Evolutionary conservation across 2,113 vertebrate genomes (phyloP), one percentile per base, ranked within the genome.

Genomic region (Ursus arctos): DNA sequence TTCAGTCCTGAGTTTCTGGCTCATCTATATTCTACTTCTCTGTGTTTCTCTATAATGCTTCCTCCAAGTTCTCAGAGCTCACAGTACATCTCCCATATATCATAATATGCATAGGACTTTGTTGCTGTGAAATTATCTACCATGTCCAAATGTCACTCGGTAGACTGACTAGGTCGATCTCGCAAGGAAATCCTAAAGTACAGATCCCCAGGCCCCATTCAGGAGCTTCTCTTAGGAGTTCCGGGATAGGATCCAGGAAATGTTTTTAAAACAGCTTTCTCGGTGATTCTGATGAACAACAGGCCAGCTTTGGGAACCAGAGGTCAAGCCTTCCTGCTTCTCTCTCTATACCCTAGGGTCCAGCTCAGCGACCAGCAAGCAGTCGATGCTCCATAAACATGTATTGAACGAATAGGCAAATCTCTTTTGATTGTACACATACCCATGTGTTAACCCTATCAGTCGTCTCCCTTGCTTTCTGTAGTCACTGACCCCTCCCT

Each of bases 61-160:
- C 85, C 55, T 65, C 76, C 72, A 40, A 15, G 28, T 88, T 76
- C 93, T 65, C 94, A 96, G 92, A 88, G 49, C 47, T 72, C 93
- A 47, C 67, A 26, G 36, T 72, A 49, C 94, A 67, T 61, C 80
- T 77, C 59, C 26, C 33, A 33, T 65, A 63, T 65, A 82, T 92
- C 69, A 49, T 57, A 82, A 74, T 63, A 61, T 19, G 7, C 77
- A 72, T 16, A 40, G 82, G 47, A 51, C 26, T 96, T 92, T 81
- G n/a, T 79, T 97, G 43, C 88, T 72, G 33, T 53, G 85, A 92
- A 96, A 92, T 93, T 87, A 96, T 83, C 76, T 92, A 36, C 79
- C 83, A 81, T 51, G 51, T 94, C 80, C 53, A 88, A 67, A 81
- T 83, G 40, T 74, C 57, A 49, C 4, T 84, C 87, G 94, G 24